phyloP scores from a whole-genome alignment of 1,140 invertebrate genomes.

The Caerostris extrusa region DNA sequence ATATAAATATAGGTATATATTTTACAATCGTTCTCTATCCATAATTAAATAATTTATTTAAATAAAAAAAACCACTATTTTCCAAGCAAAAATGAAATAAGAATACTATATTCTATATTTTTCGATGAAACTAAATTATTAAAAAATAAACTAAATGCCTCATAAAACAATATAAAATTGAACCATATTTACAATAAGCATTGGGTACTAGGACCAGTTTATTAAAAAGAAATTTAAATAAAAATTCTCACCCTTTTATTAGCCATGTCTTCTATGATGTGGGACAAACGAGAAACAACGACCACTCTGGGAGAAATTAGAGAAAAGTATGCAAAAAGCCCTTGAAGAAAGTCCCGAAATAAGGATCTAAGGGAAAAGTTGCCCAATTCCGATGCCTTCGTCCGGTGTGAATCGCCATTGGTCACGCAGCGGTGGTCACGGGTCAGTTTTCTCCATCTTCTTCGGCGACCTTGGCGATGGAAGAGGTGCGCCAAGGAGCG shows the following conservation, averaged over 20 bases:
- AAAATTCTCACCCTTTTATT: background rate
- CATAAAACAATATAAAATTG: too few species aligned
- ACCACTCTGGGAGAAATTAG: background rate
- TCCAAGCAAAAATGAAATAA: too few species aligned
- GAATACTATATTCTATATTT: too few species aligned
- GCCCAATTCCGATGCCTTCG: conserved; percentile 52
- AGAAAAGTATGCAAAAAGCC: background rate
- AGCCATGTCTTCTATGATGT: background rate
- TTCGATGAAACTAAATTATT: too few species aligned
- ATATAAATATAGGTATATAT: too few species aligned
- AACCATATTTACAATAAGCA: too few species aligned
- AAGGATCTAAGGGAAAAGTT: background rate
- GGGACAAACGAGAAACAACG: background rate
- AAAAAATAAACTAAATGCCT: too few species aligned
- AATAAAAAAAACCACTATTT: too few species aligned
- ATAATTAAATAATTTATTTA: too few species aligned
- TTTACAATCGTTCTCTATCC: too few species aligned
- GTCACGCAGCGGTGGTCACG: conserved; percentile 67
- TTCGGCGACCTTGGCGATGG: conserved; percentile 57
- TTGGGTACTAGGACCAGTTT: too few species aligned
- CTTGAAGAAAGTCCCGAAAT: background rate
- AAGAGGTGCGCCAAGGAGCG: conserved; percentile 10
- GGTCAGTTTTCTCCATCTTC: conserved; percentile 39
- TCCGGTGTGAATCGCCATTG: conserved; percentile 53
- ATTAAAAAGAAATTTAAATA: background rate